Conservation (phyloP, 2,113 vertebrate genomes). For the Hemicordylus capensis region DNA sequence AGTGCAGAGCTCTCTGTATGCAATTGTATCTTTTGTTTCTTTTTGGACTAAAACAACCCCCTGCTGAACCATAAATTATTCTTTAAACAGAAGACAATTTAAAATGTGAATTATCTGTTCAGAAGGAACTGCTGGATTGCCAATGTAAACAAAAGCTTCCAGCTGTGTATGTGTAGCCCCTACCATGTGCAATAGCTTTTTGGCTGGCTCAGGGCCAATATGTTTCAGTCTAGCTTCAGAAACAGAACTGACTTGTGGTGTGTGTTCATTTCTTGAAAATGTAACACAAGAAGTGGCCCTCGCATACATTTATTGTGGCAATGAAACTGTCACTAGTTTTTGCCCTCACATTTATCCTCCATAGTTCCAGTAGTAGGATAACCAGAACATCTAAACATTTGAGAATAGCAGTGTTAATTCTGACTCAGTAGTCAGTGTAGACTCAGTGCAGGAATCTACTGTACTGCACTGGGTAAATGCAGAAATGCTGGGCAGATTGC, state of each 20-base stretch:
- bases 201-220: neutral
- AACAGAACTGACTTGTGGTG: neutral
- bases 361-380: neutral
- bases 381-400: neutral
- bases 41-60: neutral
- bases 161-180: neutral
- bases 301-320: neutral
- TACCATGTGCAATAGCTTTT: neutral
- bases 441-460: too few species aligned
- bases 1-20: neutral
- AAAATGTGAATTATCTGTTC: neutral
- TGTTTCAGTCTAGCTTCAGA: neutral
- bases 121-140: neutral
- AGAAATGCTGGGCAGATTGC: constrained; percentile 11
- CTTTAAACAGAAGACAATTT: neutral
- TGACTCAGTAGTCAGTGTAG: too few species aligned
- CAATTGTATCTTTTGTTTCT: neutral
- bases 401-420: neutral
- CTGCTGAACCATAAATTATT: neutral
- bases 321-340: neutral
- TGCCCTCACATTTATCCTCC: neutral
- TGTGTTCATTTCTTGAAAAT: neutral
- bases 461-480: neutral
- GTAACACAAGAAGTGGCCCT: neutral
- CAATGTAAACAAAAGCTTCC: neutral